Base-by-base conservation (phyloP, 2,888 invertebrate genomes). In the Lycophotia porphyrea region DNA sequence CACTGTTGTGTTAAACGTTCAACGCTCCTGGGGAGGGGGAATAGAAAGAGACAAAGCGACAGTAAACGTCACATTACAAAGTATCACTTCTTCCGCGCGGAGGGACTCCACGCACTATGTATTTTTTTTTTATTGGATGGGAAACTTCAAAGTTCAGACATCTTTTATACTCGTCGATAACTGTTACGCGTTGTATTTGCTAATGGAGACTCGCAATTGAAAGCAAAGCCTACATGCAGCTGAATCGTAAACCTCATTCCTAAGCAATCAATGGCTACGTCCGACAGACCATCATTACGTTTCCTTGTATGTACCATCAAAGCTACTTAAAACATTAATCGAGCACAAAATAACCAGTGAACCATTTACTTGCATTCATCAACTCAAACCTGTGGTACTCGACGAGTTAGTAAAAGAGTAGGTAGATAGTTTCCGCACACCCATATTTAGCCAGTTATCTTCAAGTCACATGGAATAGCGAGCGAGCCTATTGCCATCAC, bases 201-300 rank as follows among this genome's bases (percentile, higher is more conserved):
- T n/a, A 70, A 71, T 69, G 39, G 34, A 31, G 47, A 49, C 42
- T 71, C 39, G 39, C 27, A 18, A 78, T 52, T 63, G 55, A 64
- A 78, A 55, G 24, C 73, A 61, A 31, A 67, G 18, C 76, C 60
- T 67, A 36, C 13, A 52, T 55, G 11, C 24, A 44, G 58, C 18
- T 52, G 42, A 66, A 78, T 71, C 49, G 61, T 78, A 78, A 78
- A 65, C 58, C 78, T 78, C 65, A 65, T 65, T 76, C 4, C 44
- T 21, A 15, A 21, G 60, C 49, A 52, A 78, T 72, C n/a, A 66
- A 70, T 70, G 24, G 39, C 44, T 15, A 31, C 49, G 65, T 60
- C 42, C 34, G 49, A 34, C 27, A 34, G n/a, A 66, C 2, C 8
- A 58, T 65, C 27, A 71, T 71, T 64, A 77, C 1, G n/a, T 64